Evolutionary conservation across 1,140 invertebrate genomes (phyloP), one percentile per base, ranked within the genome.

Genomic region (Pomacea maculata): DNA sequence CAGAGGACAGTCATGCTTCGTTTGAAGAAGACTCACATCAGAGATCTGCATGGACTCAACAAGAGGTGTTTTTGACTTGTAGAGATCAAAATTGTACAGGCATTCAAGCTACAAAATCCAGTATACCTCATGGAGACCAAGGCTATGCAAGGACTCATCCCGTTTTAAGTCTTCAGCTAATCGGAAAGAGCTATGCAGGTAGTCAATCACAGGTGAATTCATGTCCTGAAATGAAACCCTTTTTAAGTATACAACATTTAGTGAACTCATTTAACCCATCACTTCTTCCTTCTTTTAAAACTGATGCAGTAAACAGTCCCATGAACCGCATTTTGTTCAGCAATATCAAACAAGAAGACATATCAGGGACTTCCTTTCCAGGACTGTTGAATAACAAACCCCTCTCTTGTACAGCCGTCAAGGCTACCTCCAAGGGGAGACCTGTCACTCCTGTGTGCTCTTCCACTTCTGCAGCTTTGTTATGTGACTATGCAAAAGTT

Each of bases 401-500:
- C 12, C 25, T 12, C 4, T 14, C 75, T 14, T 10, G 57, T 45
- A 17, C 57, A 61, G 11, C 57, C 15, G 57, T 9, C 11, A 61
- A 6, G 57, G 57, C 11, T 61, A 17, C 57, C 9, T 61, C 57
- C 15, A 17, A 11, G 15, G 11, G 15, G 15, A 61, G 57, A 61
- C 57, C 11, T 11, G 14, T 1, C 12, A 21, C 8, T 19, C 19
- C 7, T 11, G 21, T 29, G 5, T 0, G 19, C 5, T 21, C 9
- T 67, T 17, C 25, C 11, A 7, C 64, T 10, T 29, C 75, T n/a
- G 34, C 57, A 21, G 52, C 75, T 19, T 77, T 45, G 19, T 52
- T 14, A 21, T 70, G 19, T 14, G 25, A 71, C 77, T 78, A 78
- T 78, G 77, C 77, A 78, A 78, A 78, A 57, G 65, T 70, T 55